These are phyloP conservation scores for Ganaspis brasiliensis DNA, from an alignment of 2,888 invertebrate genomes.

Conservation along the genomic window DNA sequence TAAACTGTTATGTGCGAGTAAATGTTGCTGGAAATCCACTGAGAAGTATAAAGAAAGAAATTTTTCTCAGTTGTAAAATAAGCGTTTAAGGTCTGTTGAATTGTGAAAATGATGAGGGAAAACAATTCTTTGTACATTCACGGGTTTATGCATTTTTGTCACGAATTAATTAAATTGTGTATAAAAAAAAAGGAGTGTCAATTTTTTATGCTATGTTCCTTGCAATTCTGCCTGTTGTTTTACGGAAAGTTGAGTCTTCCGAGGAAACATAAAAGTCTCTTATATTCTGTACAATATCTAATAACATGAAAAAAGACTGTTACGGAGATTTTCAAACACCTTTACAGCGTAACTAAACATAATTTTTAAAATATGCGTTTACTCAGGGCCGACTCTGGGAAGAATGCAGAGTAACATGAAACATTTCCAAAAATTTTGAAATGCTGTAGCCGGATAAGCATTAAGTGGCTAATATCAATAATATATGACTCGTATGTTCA, in stretches of 20 bases:
- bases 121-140: neutral
- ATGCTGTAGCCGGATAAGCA: too few species aligned
- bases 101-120: neutral
- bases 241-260: neutral
- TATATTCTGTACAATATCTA: neutral
- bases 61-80: neutral
- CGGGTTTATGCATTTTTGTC: conserved; percentile 1
- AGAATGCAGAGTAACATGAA: too few species aligned
- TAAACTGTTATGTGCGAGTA: neutral
- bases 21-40: neutral
- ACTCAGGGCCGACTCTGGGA: too few species aligned
- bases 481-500: too few species aligned
- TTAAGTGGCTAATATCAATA: too few species aligned
- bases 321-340: too few species aligned
- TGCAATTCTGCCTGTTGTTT: conserved; percentile 3
- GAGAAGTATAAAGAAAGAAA: neutral
- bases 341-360: too few species aligned
- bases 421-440: too few species aligned
- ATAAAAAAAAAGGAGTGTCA: neutral
- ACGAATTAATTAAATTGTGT: conserved; percentile 10
- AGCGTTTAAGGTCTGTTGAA: conserved; percentile 3
- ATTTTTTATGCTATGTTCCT: conserved; percentile 1
- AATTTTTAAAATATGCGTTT: too few species aligned
- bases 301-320: neutral
- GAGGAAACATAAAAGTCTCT: neutral